Evolutionary conservation across 1,140 invertebrate genomes (phyloP).

Genomic region (Zaprionus kolodkinae): DNA sequence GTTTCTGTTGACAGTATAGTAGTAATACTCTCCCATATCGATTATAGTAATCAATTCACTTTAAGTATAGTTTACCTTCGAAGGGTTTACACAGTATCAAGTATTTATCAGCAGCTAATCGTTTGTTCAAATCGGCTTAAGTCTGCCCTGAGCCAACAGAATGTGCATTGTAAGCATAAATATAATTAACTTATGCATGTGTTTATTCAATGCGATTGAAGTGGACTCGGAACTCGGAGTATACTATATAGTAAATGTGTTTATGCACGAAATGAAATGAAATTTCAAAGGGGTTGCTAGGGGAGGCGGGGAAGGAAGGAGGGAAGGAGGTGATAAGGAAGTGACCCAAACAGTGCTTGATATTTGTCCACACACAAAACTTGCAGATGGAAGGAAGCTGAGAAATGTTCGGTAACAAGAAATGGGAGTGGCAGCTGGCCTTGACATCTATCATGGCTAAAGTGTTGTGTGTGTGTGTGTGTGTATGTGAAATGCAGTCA

Average conservation of each 20-base stretch:
- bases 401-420: neutral
- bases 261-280: neutral
- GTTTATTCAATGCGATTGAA: neutral
- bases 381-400: neutral
- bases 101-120: neutral
- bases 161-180: neutral
- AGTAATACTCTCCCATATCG: too few species aligned
- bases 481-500: neutral
- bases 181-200: slow-evolving; percentile 1
- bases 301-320: neutral
- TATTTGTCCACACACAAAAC: neutral
- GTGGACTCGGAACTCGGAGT: neutral
- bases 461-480: neutral
- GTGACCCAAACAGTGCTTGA: neutral
- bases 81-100: neutral
- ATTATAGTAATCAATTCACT: too few species aligned
- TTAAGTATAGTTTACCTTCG: neutral
- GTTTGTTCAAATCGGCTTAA: neutral
- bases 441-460: slow-evolving; percentile 1
- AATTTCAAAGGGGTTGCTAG: neutral
- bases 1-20: too few species aligned
- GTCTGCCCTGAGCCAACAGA: neutral
- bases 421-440: neutral
- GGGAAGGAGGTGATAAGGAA: neutral
- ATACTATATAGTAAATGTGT: neutral